A percentile compares a stretch with the other conserved stretches of the same genome.
phyloP scores from a whole-genome alignment of 2,888 invertebrate species.

The Trachelus stipa region DNA sequence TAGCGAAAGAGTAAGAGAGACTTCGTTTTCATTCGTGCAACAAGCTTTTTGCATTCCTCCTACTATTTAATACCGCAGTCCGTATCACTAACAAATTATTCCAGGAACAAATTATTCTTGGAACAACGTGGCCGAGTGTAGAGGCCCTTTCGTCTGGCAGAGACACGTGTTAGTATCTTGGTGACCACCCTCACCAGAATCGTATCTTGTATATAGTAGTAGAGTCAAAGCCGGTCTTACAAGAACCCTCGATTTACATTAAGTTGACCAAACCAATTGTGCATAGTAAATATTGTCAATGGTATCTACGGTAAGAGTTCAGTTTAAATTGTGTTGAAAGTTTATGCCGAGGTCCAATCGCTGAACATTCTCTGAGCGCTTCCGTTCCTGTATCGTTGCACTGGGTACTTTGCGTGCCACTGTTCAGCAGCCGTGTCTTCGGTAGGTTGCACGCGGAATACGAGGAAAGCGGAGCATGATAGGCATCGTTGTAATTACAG shows the following conservation, averaged over 20 bases:
- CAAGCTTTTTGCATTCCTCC: slow-evolving; percentile 40
- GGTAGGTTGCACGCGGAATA: background rate
- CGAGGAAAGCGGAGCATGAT: background rate
- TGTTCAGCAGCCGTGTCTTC: background rate
- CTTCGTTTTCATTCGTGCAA: slow-evolving; percentile 12
- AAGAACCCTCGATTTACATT: background rate
- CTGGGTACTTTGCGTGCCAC: background rate
- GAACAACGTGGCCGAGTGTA: slow-evolving; percentile 9
- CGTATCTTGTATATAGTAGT: background rate
- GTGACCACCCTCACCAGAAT: background rate
- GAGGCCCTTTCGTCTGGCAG: slow-evolving; percentile 10
- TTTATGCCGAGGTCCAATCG: background rate
- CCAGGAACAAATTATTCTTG: slow-evolving; percentile 33
- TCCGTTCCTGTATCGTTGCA: background rate
- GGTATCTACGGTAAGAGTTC: background rate
- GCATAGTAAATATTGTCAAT: background rate
- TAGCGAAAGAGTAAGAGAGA: slow-evolving; percentile 5
- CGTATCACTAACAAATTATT: slow-evolving; percentile 53
- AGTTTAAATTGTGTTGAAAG: background rate
- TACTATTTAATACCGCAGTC: slow-evolving; percentile 41
- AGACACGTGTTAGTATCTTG: slow-evolving; percentile 12
- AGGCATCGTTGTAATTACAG: background rate
- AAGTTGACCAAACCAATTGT: background rate
- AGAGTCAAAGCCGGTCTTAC: background rate
- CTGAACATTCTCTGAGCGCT: background rate